Base-by-base conservation (phyloP, 2,113 vertebrate species). In the Ageneiosus marmoratus region DNA sequence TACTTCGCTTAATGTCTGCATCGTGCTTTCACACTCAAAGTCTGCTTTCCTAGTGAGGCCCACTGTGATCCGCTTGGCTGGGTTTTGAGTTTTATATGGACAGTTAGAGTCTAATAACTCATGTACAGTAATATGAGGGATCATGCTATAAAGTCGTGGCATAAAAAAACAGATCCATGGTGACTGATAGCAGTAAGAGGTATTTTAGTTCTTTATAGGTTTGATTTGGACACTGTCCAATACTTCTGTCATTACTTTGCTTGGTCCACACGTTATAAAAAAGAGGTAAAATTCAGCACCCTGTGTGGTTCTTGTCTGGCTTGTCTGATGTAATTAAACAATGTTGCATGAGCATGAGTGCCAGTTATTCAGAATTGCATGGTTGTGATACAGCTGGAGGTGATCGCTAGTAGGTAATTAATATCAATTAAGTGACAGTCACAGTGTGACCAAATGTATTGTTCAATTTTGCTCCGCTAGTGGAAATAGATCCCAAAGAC, bases 1-100 rank as follows among this genome's bases (percentile, higher is more conserved):
- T 77, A 77, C 81, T 78, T 86, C 76, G 82, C 77, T 85, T 86
- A 86, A 86, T 83, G 84, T 77, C 79, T 79, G 80, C 76, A 13
- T 58, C 15, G 13, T 77, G 51, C 60, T 86, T 81, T 82, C 32
- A 81, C 60, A 55, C 37, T 81, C 44, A 51, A 34, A 77, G 69
- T 11, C 63, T 63, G 77, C 37, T 67, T 86, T 86, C 55, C 62
- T 60, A 81, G 84, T 41, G 72, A 83, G 79, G 29, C 83, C 44
- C 63, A 53, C 65, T 63, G 82, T 15, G 46, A 84, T 76, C 70
- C 24, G 60, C 79, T 69, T 73, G 46, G 74, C 58, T 75, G 80
- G 55, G 44, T 82, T 79, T n/a, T 78, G 73, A 86, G 69, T 81
- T 82, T 84, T 82, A 83, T 79, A 80, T 84, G 70, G 60, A 88